phyloP scores from a whole-genome alignment of 1,140 invertebrate genomes.

The Trichonephila clavata region DNA sequence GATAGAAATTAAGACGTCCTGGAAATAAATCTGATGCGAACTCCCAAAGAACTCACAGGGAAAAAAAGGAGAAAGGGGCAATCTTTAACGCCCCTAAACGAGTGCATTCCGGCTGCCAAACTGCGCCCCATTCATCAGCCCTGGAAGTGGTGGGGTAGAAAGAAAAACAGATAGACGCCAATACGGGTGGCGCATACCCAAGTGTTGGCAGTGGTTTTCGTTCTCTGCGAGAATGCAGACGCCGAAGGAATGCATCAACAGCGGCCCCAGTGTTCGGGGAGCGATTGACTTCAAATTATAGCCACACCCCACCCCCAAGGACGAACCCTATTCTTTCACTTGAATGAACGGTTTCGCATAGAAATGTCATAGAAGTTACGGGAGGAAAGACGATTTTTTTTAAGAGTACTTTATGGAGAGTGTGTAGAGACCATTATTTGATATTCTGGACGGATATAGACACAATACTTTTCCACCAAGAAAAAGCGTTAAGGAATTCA shows the following conservation, averaged over 20 bases:
- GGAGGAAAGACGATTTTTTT: background rate
- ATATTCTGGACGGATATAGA: background rate
- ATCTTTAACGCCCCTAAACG: conserved; percentile 52
- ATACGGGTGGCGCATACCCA: background rate
- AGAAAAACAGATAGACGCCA: conserved; percentile 37
- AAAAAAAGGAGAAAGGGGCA: background rate
- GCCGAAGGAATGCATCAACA: background rate
- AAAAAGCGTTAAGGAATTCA: too few relatives aligned
- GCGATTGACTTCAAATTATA: conserved; percentile 28
- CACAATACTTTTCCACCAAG: too few relatives aligned
- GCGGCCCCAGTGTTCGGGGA: background rate
- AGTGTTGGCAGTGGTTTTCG: background rate
- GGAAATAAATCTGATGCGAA: background rate
- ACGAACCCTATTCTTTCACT: background rate
- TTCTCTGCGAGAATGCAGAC: background rate
- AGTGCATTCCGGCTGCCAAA: background rate
- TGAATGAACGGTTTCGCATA: background rate
- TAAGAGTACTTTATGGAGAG: background rate
- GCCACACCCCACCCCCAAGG: background rate
- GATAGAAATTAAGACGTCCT: background rate
- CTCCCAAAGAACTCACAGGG: background rate
- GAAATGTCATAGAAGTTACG: background rate
- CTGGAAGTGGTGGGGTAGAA: conserved; percentile 1
- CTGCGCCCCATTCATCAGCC: conserved; percentile 30
- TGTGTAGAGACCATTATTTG: background rate